Evolutionary conservation across 2,797 vertebrate species (phyloP), one percentile per base, ranked within the genome.

Genomic region (Trematomus bernacchii): DNA sequence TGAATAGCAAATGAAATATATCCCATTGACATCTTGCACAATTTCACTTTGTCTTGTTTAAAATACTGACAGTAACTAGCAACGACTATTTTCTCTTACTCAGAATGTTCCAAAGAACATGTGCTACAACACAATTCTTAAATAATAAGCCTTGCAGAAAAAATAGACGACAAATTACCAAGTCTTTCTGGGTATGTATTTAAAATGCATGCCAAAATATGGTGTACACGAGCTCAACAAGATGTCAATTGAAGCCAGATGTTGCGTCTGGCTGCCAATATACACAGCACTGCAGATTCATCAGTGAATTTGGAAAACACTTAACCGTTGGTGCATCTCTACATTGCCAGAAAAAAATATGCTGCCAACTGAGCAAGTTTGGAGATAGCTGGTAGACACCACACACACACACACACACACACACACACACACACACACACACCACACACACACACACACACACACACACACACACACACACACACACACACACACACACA

Each of bases 331-430:
- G 53, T 37, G 10, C 47, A 57, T 55, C 9, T 21, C 50, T 43
- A 11, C 19, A n/a, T 37, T 73, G 71, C 63, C 65, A 86, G 59
- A 77, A 23, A 44, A 54, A 43, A 30, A 64, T 37, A 58, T 54
- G 54, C 73, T 81, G 53, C 76, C 77, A 80, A 67, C 54, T 52
- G 55, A 73, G 52, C 55, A 68, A 71, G 71, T 87, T 84, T 83
- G 44, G n/a, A 72, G 53, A 76, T 60, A 65, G 62, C 59, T 75
- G 63, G 42, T 62, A 74, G 48, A 78, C 82, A 76, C 73, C 62
- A 54, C 42, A 43, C 18, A 0, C 53, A 30, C 30, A 7, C 65
- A 52, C 62, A 9, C 63, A 11, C 55, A 44, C 58, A 51, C 18
- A 43, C 47, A 19, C 48, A 8, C 48, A 55, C 14, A 1, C 48